Evolutionary conservation across 2,888 invertebrate species (phyloP), one percentile per base, ranked within the genome.

Genomic region (Eupithecia subumbrata): DNA sequence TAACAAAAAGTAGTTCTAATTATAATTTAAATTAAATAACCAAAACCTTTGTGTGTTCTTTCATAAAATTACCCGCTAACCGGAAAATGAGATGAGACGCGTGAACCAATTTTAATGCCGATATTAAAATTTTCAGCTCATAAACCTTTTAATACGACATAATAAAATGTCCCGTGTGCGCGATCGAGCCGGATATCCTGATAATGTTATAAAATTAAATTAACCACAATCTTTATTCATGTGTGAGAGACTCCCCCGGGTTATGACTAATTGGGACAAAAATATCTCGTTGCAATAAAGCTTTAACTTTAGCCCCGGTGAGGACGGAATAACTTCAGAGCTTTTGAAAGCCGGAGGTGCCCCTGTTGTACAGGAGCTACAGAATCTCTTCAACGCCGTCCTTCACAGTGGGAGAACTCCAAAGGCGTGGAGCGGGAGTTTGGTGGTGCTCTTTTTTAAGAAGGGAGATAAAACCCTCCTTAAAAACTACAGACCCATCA

Each of bases 71-170:
- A 40, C 37, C 43, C 40, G 22, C 16, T 25, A 43, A 37, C 68
- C 68, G 68, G n/a, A 71, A 71, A 71, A 60, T 45, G 56, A 25
- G 63, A 52, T n/a, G 40, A 16, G 18, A 72, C 22, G 30, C 37
- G 45, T 66, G 43, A 70, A 66, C 40, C 66, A 45, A 22, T 30
- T 74, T 71, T 71, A 73, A 73, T 48, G 68, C 25, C 40, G 43
- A 71, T 73, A 75, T 75, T 73, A 71, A 78, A 69, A 77, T 77
- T 72, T 74, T 77, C 76, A 68, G 68, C 68, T 68, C 68, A 74
- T 72, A 78, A 78, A 78, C 73, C 73, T 78, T 78, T 76, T 76
- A 75, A 74, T 79, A 72, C 66, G 60, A 66, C 71, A 56, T 71
- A 40, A 74, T 78, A 75, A 76, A 75, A 69, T 69, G 73, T 69